Conservation (phyloP, 2,797 vertebrate genomes). For the Catostomus latipinnis region DNA sequence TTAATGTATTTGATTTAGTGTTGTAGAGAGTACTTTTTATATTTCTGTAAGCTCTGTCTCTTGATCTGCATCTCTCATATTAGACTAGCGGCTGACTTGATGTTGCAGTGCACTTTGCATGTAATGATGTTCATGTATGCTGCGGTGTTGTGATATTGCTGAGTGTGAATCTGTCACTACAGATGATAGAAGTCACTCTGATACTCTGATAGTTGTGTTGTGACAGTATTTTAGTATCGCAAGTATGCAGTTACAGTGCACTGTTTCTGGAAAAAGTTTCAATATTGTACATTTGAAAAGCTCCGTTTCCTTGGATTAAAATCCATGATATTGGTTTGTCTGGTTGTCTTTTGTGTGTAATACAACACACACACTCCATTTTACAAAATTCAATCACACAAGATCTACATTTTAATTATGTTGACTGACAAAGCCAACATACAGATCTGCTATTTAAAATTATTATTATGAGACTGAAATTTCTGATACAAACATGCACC, state of each 20-base stretch:
- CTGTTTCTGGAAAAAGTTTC: neutral
- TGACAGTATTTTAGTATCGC: neutral
- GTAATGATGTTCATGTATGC: slow-evolving; percentile 35
- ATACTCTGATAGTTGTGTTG: neutral
- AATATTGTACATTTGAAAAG: neutral
- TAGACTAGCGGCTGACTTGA: neutral
- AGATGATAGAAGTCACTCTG: neutral
- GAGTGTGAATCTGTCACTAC: neutral
- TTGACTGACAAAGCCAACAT: no score
- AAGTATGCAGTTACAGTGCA: neutral
- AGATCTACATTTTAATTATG: no score
- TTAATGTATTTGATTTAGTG: no score
- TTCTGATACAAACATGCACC: no score
- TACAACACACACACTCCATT: neutral
- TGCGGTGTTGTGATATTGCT: slow-evolving; percentile 25
- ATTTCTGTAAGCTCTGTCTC: slow-evolving; percentile 4
- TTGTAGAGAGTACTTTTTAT: neutral
- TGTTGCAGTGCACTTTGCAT: slow-evolving; percentile 31
- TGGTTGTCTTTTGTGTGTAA: neutral
- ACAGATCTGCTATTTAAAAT: no score
- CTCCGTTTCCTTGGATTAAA: neutral
- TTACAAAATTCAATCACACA: neutral
- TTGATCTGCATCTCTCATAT: neutral
- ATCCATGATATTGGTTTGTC: neutral
- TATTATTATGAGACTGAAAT: no score